Base-by-base conservation (phyloP, 2,113 vertebrate species). In the Hylia prasina region DNA sequence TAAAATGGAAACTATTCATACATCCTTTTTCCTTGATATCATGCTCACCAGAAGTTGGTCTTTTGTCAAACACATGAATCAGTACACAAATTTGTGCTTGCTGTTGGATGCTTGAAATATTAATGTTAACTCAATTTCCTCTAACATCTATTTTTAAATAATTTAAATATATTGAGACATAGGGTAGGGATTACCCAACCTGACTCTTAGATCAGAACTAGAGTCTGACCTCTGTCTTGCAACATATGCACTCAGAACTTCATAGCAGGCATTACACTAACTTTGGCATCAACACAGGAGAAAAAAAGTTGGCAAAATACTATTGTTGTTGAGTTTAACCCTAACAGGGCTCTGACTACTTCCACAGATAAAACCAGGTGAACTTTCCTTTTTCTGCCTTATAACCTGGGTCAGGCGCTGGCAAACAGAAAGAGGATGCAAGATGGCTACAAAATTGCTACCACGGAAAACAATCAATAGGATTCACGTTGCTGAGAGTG, bases 401-500 rank as follows among this genome's bases (percentile, higher is more conserved):
- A 11, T 39, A 48, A 57, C 6, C 4, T 47, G 21, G 17, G 7
- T 57, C 12, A 54, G 28, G 25, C 42, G 23, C 33, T 73, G 13
- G 37, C 9, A 71, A 75, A 76, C 28, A n/a, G 18, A 75, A 82
- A 68, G 21, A 47, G 2, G 23, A 50, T 45, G 22, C 0, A 4
- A 80, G 28, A 25, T 19, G 22, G 25, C 3, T 42, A 65, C 51
- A 61, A 25, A 82, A 27, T 66, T 70, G 16, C 25, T 72, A 22
- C 12, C 35, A 56, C 6, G 47, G 35, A 42, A 72, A 87, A 65
- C 5, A 73, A 21, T 37, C 8, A 40, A 11, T 70, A 11, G 33
- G 24, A 42, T 37, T 66, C 10, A 12, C 2, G 0, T 37, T 6
- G 0, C 6, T 79, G n/a, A 61, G n/a, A 39, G 17, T 31, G 22